Evolutionary conservation across 1,140 invertebrate genomes (phyloP), one percentile per base, ranked within the genome.

Genomic region (Leptinotarsa undecemlineata): DNA sequence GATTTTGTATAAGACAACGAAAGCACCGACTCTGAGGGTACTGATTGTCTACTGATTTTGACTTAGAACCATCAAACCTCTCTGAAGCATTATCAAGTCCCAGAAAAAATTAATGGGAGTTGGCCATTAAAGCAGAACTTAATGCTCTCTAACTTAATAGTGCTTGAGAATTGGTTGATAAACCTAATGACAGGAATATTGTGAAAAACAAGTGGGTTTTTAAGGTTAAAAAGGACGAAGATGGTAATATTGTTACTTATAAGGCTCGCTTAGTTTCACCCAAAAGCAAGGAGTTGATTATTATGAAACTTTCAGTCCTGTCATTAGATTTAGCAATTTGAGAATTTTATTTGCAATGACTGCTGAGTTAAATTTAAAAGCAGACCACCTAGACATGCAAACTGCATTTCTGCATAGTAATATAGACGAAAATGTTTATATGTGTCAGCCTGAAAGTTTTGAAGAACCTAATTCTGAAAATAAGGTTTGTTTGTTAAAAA

Each of bases 171-270:
- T 42, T 85, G 13, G 80, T 84, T 15, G 74, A 82, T 2, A 74
- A 71, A 42, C 77, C 82, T 70, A 26, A 73, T 33, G 74, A 74
- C 4, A 76, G 68, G 57, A 82, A 80, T 61, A 72, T 79, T 20
- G 80, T 87, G 17, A 77, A 85, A 67, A 82, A 80, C 26, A 84
- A 82, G 64, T 88, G 85, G 86, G 84, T 88, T 8, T 86, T 84
- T 69, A 84, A 81, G 72, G 74, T 74, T 57, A 79, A 79, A 67
- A 83, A 84, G 79, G 73, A 73, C 73, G 79, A 85, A 73, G 73
- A 77, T 70, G 79, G 82, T 70, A 78, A 85, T 42, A 77, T 78
- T n/a, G 72, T 84, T 15, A 76, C 62, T 17, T 74, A 81, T 20
- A 81, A 77, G 69, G 83, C 84, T 11, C 73, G 83, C 64, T 74